Evolutionary conservation across 2,888 invertebrate species (phyloP).

Genomic region (Rugalucina vietnamica): DNA sequence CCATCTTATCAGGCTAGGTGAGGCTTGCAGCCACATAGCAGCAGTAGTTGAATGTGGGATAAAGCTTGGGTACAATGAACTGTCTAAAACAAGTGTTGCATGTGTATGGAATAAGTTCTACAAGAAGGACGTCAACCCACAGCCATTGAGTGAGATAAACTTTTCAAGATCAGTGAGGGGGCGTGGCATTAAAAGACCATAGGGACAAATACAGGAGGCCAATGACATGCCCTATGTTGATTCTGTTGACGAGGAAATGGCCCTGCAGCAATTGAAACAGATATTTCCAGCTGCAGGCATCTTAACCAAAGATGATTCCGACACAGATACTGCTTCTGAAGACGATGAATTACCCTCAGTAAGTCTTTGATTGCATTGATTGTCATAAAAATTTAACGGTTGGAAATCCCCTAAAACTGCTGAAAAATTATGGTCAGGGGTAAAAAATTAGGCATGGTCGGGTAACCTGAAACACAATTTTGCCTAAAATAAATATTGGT

Average conservation of each 20-base stretch:
- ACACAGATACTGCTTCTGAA: too few relatives aligned
- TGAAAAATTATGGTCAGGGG: neutral
- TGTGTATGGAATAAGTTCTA: neutral
- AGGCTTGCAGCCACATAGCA: constrained; percentile 4
- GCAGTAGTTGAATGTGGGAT: neutral
- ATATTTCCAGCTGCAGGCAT: neutral
- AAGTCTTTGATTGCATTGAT: neutral
- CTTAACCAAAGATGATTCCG: neutral
- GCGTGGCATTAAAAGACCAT: neutral
- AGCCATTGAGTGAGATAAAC: neutral
- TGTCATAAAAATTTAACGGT: neutral
- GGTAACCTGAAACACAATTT: neutral
- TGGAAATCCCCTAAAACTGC: neutral
- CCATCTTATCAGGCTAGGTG: neutral
- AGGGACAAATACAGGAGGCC: neutral
- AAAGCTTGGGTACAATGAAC: neutral
- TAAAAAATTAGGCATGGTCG: neutral
- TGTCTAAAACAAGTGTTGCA: neutral
- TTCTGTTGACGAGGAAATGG: neutral
- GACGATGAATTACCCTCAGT: neutral
- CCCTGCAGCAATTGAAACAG: neutral
- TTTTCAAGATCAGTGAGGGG: neutral
- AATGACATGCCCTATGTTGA: neutral
- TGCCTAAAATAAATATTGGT: neutral
- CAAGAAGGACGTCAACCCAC: neutral